These are phyloP conservation scores for Cydia fagiglandana DNA, from an alignment of 1,140 invertebrate genomes.

Conservation along the genomic window DNA sequence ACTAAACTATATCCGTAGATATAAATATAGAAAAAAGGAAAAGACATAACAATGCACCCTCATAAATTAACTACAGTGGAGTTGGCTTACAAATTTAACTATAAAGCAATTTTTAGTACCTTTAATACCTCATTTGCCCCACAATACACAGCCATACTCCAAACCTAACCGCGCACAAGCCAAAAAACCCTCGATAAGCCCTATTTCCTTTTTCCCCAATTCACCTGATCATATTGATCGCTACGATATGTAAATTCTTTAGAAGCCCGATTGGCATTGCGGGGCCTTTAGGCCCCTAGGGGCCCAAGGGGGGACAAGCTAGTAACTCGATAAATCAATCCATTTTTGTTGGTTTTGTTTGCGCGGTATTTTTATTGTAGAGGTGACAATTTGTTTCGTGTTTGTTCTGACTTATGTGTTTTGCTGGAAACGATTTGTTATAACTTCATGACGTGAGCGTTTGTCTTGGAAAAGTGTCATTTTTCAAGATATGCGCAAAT, in stretches of 20 bases:
- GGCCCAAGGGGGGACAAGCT: neutral
- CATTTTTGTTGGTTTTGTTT: constrained; percentile 26
- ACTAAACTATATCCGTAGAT: no score
- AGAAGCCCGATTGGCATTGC: constrained; percentile 30
- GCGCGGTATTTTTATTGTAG: constrained; percentile 11
- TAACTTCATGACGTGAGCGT: neutral
- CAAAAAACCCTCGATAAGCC: constrained; percentile 23
- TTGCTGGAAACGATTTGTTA: constrained; percentile 3
- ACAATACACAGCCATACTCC: neutral
- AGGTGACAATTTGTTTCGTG: constrained; percentile 19
- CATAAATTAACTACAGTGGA: neutral
- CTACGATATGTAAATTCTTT: constrained; percentile 21
- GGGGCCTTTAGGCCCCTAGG: neutral
- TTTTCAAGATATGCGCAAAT: constrained; percentile 6
- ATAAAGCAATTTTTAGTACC: neutral
- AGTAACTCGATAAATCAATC: constrained; percentile 31
- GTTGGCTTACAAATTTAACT: neutral
- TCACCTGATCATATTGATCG: constrained; percentile 31
- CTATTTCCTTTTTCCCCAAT: constrained; percentile 5
- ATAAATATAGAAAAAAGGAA: no score
- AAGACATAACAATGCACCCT: no score
- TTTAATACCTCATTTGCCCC: neutral
- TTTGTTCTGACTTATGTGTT: constrained; percentile 25
- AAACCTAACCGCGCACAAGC: neutral
- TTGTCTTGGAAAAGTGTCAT: constrained; percentile 1